These are phyloP conservation scores for Cecropterus lyciades DNA, from an alignment of 1,140 invertebrate genomes.

Conservation along the genomic window DNA sequence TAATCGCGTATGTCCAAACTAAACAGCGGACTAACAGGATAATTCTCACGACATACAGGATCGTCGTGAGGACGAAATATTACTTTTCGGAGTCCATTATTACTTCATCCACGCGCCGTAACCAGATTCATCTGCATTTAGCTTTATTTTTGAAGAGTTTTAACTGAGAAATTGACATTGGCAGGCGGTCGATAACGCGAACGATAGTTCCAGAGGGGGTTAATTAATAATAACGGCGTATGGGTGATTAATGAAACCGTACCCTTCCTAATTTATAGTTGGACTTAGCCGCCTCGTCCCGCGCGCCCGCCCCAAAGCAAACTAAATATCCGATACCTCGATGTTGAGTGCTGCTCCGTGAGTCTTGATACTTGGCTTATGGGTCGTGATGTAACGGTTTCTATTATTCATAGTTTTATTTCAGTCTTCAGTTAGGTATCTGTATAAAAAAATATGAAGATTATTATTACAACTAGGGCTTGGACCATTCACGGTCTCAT, in stretches of 20 bases:
- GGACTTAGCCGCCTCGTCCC: slow-evolving; percentile 77
- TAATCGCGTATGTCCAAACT: too few species aligned
- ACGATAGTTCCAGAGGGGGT: slow-evolving; percentile 80
- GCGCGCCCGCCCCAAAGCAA: slow-evolving; percentile 77
- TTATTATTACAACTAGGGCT: too few species aligned
- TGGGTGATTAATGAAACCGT: slow-evolving; percentile 84
- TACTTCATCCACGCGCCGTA: neutral
- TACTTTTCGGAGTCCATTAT: neutral
- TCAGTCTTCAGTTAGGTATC: too few species aligned
- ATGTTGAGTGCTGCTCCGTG: slow-evolving; percentile 53
- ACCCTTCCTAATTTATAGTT: slow-evolving; percentile 85
- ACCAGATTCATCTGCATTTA: neutral
- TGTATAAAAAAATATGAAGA: too few species aligned
- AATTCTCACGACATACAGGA: too few species aligned
- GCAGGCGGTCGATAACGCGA: slow-evolving; percentile 61
- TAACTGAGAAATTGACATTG: slow-evolving; percentile 68
- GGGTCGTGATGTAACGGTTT: too few species aligned
- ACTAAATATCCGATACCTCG: slow-evolving; percentile 84
- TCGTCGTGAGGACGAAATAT: too few species aligned
- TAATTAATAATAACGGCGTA: slow-evolving; percentile 84
- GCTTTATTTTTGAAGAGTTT: neutral
- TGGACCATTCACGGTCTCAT: too few species aligned
- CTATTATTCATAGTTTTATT: too few species aligned
- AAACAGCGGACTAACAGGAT: too few species aligned
- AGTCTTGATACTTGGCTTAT: slow-evolving; percentile 68